Evolutionary conservation across 2,797 vertebrate genomes (phyloP), one percentile per base, ranked within the genome.

Genomic region (Enteromius paludinosus): DNA sequence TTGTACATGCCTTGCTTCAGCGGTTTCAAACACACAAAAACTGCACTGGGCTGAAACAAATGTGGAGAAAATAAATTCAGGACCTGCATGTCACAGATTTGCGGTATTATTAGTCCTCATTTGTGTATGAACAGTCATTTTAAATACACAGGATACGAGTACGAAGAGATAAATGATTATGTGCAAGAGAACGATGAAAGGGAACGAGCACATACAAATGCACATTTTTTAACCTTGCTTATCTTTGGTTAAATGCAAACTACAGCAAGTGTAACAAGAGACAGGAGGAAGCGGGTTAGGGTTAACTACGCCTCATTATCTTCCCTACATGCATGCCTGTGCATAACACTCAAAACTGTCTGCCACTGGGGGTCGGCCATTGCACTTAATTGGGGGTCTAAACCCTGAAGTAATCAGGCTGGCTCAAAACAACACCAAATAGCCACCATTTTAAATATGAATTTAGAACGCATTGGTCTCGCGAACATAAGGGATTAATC

Each of bases 401-500:
- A 84, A 84, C 64, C 61, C 75, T 84, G 79, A 69, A 69, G 72
- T 83, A 84, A 87, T 84, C 81, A 86, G 80, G 59, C 62, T 41
- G 61, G 69, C 82, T 74, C 59, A 86, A 87, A 86, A 78, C 70
- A 71, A 84, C 86, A 87, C 85, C 80, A 86, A 52, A 80, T 35
- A 59, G 88, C 81, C 84, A 87, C 79, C 62, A 84, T 59, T 75
- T 86, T 61, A 86, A 88, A 87, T 88, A 82, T 86, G 73, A 86
- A 85, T 91, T 88, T 88, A 88, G 76, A 83, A 86, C 68, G 87
- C 77, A 85, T 85, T 85, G 43, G 8, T 88, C 62, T 75, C 47
- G 75, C 66, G 69, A 87, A 90, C 87, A 89, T 78, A 73, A 87
- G 83, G 86, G 86, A 91, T 93, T 89, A 75, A 90, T 87, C 78